phyloP scores from a whole-genome alignment of 2,888 invertebrate species.

The Brenthis ino region DNA sequence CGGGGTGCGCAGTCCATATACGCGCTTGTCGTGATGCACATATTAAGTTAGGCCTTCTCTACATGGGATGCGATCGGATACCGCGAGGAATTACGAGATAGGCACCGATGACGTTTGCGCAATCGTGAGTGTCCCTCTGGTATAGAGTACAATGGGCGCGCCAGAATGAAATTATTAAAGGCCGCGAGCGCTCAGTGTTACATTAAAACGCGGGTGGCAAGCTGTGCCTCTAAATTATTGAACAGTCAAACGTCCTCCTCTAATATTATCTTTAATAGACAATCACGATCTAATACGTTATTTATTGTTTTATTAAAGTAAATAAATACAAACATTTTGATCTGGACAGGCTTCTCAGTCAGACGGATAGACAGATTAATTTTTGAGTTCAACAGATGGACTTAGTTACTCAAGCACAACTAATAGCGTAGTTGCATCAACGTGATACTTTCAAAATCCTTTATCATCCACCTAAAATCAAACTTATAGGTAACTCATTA shows the following conservation, averaged over 20 bases:
- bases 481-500: conserved; percentile 9
- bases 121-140: conserved; percentile 66
- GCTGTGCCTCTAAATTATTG: conserved; percentile 33
- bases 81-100: conserved; percentile 67
- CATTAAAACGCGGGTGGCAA: conserved; percentile 53
- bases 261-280: conserved; percentile 37
- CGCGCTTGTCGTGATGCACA: conserved; percentile 79
- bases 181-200: conserved; percentile 59
- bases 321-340: conserved; percentile 17
- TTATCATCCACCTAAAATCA: neutral
- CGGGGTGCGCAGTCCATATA: conserved; percentile 73
- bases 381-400: too few species aligned
- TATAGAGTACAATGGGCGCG: conserved; percentile 58
- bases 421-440: too few species aligned
- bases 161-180: conserved; percentile 61
- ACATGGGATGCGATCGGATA: conserved; percentile 67
- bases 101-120: conserved; percentile 64
- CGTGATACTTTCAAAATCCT: neutral
- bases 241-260: conserved; percentile 36
- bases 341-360: neutral
- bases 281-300: conserved; percentile 35
- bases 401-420: too few species aligned
- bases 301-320: conserved; percentile 27
- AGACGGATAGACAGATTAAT: too few species aligned
- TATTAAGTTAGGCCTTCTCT: conserved; percentile 78